A percentile compares a stretch with the other conserved stretches of the same genome.
Evolutionary conservation across 2,888 invertebrate genomes (phyloP).

Genomic region (Aspidapion aeneum): DNA sequence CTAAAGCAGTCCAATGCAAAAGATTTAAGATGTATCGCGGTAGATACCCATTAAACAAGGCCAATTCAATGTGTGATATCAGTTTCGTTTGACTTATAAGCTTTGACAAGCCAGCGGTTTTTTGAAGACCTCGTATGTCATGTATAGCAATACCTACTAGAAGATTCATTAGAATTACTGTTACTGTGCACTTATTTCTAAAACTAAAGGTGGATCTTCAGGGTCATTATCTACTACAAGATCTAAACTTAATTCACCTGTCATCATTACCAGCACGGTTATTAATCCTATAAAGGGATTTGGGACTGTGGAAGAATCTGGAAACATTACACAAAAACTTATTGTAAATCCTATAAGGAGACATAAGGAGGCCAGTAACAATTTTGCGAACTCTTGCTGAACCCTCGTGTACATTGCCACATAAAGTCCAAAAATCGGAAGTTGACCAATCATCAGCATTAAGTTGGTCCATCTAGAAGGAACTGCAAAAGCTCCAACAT

Average conservation of each 20-base stretch:
- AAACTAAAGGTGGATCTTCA: conserved; percentile 69
- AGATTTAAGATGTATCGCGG: conserved; percentile 72
- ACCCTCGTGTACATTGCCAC: conserved; percentile 90
- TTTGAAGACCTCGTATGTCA: conserved; percentile 81
- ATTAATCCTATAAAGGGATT: conserved; percentile 83
- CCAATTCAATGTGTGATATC: conserved; percentile 82
- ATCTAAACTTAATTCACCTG: conserved; percentile 78
- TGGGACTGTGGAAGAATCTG: conserved; percentile 75
- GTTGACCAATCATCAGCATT: conserved; percentile 88
- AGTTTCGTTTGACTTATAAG: conserved; percentile 80
- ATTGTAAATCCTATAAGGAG: conserved; percentile 82
- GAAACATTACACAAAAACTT: conserved; percentile 85
- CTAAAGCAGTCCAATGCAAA: conserved; percentile 72
- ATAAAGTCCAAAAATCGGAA: conserved; percentile 85
- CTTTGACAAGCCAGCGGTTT: conserved; percentile 80
- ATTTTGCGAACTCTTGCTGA: conserved; percentile 80
- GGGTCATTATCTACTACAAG: conserved; percentile 71
- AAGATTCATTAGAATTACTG: conserved; percentile 82
- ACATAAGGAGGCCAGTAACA: conserved; percentile 83
- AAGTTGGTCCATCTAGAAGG: conserved; percentile 84
- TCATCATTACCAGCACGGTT: conserved; percentile 86
- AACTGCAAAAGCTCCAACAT: conserved; percentile 82
- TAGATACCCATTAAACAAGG: conserved; percentile 74
- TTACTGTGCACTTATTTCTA: conserved; percentile 80
- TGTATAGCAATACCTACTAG: conserved; percentile 85